Base-by-base conservation (phyloP, 2,888 invertebrate genomes). In the Hypsopygia costalis region DNA sequence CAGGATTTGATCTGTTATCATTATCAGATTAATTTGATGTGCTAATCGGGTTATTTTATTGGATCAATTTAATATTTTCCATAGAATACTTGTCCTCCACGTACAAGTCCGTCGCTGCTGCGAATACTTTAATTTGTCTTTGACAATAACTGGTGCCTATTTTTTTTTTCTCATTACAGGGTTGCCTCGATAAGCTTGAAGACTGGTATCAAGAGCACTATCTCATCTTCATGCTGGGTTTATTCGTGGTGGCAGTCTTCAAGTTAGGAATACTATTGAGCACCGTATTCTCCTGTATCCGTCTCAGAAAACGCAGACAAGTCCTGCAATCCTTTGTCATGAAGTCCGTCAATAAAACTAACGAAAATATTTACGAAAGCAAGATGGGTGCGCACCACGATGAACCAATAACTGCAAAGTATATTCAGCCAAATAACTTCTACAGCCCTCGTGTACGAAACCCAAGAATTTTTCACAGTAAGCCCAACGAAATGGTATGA, bases 201-300 rank as follows among this genome's bases (percentile, higher is more conserved):
- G 90, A 91, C 44, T 95, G 95, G 95, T 94, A 94, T 62, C 91
- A 93, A 41, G 91, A 94, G 44, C 95, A 95, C 53, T 94, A 94
- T 55, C 70, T 93, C 16, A 80, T 93, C 27, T 91, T 95, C 52
- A 86, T 95, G 59, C 87, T 90, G 3, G 90, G 91, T 11, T 91
- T 94, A 11, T 83, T 95, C 39, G 80, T 92, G 1, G 81, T 93
- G 11, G 92, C 94, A 0, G 69, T 94, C n/a, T 90, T 95, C 34
- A 95, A 95, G 72, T 91, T 95, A 42, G 91, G 91, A 36, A 92
- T 94, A 0, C 81, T 95, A 4, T 76, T 95, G 3, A 92, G 92
- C 63, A 93, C 94, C 0, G 90, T 94, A 9, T 82, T 94, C 40
- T 93, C 93, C 1, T 95, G 94, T 59, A 92, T 94, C 8, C 91